Conservation (phyloP, 2,113 vertebrate genomes). For the Cardinalis cardinalis region DNA sequence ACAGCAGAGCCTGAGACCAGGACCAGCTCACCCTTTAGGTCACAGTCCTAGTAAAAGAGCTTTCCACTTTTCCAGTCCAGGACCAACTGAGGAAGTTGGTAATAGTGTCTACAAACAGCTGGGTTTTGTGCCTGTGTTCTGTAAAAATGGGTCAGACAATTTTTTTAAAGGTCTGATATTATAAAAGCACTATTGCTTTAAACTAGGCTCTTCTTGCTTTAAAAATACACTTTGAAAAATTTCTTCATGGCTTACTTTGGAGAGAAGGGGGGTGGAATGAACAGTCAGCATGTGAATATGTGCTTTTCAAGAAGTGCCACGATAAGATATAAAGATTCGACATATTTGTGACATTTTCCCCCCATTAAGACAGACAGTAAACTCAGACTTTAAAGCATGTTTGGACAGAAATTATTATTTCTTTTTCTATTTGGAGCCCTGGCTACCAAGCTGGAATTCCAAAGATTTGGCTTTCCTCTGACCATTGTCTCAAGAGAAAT, state of each 20-base stretch:
- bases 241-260: not conserved
- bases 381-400: not conserved
- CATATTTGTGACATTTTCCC: not conserved
- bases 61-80: not conserved
- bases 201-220: not conserved
- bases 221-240: not conserved
- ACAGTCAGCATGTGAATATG: not conserved
- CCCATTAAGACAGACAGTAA: not conserved
- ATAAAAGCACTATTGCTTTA: not conserved
- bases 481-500: not conserved
- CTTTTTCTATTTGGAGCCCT: not conserved
- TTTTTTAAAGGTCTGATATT: not conserved
- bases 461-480: not conserved
- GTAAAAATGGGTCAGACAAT: not conserved
- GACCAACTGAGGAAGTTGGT: not conserved
- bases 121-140: not conserved
- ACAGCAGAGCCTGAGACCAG: not conserved
- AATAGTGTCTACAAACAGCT: not conserved
- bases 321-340: not conserved
- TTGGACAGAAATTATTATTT: not conserved
- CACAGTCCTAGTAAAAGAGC: not conserved
- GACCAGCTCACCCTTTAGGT: not conserved
- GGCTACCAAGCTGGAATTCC: slow-evolving; percentile 10
- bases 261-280: not conserved
- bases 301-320: not conserved